Conservation (phyloP, 2,888 invertebrate genomes). For the Polydesmus complanatus region DNA sequence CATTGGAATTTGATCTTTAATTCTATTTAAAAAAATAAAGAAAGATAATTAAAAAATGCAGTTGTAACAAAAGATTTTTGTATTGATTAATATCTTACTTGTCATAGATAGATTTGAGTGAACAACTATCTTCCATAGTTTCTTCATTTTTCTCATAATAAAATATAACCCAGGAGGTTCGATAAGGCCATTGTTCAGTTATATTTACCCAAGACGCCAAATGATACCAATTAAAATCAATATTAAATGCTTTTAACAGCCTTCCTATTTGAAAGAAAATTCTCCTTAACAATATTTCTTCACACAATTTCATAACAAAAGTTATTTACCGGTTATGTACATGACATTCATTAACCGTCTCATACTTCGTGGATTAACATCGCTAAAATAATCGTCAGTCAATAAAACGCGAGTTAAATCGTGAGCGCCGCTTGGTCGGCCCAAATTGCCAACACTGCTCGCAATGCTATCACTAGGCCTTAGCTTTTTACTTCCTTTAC, state of each 20-base stretch:
- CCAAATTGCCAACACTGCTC: conserved; percentile 76
- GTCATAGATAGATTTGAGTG: conserved; percentile 81
- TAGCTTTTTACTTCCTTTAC: conserved; percentile 25
- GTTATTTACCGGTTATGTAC: conserved; percentile 66
- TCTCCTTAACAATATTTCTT: background rate
- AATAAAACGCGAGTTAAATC: conserved; percentile 67
- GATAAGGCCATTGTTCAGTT: conserved; percentile 97
- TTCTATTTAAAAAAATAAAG: conserved; percentile 21
- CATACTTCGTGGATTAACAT: conserved; percentile 96
- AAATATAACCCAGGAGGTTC: conserved; percentile 93
- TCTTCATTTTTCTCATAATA: conserved; percentile 84
- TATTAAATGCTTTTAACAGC: conserved; percentile 91
- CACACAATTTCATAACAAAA: background rate
- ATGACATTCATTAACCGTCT: conserved; percentile 90
- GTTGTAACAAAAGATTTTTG: background rate
- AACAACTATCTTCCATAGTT: conserved; percentile 65
- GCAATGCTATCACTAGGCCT: conserved; percentile 65
- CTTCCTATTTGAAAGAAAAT: conserved; percentile 49
- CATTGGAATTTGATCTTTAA: conserved; percentile 57
- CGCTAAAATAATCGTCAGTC: conserved; percentile 97
- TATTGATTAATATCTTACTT: conserved; percentile 47
- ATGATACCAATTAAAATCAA: conserved; percentile 98
- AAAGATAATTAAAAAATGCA: background rate
- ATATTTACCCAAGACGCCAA: conserved; percentile 96
- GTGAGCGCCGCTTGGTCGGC: conserved; percentile 61